Base-by-base conservation (phyloP, 2,888 invertebrate genomes). In the Drosophila acutilabella region DNA sequence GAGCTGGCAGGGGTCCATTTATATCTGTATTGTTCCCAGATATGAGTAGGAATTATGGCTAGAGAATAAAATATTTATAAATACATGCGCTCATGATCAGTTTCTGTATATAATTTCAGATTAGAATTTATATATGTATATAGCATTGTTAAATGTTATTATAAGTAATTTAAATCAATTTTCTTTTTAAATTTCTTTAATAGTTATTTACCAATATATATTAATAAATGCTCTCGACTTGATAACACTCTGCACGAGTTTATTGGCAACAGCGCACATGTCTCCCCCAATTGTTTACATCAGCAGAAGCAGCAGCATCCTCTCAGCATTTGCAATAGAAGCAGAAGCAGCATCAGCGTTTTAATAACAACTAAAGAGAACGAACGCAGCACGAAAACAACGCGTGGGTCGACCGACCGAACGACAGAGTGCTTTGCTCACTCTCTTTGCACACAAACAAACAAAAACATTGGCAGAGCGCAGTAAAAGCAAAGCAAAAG, bases 221-320 rank as follows among this genome's bases (percentile, higher is more conserved):
- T 33, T 4, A 10, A 33, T 33, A 33, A 33, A 33, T 51, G 6
- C 6, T 4, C 30, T 53, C 23, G 0, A 50, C 30, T 38, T 53
- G 45, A 54, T 44, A 64, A 60, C 44, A 20, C 8, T 50, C 20
- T 45, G 42, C 57, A 47, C 53, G 44, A 56, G 40, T 50, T 69
- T 69, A 62, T 77, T 73, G 74, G 70, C 72, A 80, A 61, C 64
- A 82, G 45, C 47, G 64, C 67, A 71, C 71, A 57, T 56, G 54
- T 74, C 57, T 75, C 59, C 42, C 59, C 66, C 64, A 71, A 77
- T 86, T 81, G 83, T 86, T 81, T 86, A 86, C 78, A 83, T 60
- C 75, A 75, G 67, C 66, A 65, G 56, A 62, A 68, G 53, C 57
- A 68, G 53, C 57, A 78, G 62, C 62, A 73, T 64, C 62, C 76